These are phyloP conservation scores for Wiebesia pumilae DNA, from an alignment of 1,140 invertebrate genomes.

Conservation along the genomic window DNA sequence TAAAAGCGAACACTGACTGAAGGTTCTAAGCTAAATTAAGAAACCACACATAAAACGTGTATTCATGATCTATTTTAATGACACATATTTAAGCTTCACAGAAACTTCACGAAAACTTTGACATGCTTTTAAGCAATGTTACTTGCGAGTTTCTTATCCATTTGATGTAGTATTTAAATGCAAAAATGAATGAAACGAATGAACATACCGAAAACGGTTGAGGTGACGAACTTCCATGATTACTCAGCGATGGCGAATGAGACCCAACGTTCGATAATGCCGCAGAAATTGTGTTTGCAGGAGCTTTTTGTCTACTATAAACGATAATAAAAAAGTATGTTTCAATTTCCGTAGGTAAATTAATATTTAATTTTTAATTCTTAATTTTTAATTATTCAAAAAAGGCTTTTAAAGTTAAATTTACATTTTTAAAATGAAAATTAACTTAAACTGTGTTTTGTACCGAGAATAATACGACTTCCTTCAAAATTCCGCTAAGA, in stretches of 20 bases:
- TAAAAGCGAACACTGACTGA: no score
- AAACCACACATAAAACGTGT: background rate
- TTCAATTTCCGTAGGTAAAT: no score
- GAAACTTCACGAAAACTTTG: background rate
- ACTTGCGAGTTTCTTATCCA: background rate
- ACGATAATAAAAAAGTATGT: background rate
- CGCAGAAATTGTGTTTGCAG: conserved; percentile 80
- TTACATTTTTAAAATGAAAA: background rate
- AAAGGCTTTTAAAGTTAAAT: no score
- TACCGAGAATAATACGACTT: no score
- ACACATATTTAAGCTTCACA: background rate
- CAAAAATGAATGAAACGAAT: background rate
- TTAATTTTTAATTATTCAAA: no score
- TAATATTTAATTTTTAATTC: no score
- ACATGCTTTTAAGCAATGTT: background rate
- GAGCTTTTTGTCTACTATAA: conserved; percentile 78
- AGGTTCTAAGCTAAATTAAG: no score
- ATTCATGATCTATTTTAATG: background rate
- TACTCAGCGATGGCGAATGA: conserved; percentile 74
- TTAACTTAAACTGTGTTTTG: background rate
- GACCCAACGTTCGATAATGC: conserved; percentile 77
- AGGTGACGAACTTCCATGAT: conserved; percentile 67
- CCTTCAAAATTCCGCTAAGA: no score
- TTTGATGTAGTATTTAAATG: background rate
- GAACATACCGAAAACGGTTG: conserved; percentile 71